A percentile compares a stretch with the other conserved stretches of the same genome.
phyloP scores from a whole-genome alignment of 2,888 invertebrate species.

The Melanophora roralis region DNA sequence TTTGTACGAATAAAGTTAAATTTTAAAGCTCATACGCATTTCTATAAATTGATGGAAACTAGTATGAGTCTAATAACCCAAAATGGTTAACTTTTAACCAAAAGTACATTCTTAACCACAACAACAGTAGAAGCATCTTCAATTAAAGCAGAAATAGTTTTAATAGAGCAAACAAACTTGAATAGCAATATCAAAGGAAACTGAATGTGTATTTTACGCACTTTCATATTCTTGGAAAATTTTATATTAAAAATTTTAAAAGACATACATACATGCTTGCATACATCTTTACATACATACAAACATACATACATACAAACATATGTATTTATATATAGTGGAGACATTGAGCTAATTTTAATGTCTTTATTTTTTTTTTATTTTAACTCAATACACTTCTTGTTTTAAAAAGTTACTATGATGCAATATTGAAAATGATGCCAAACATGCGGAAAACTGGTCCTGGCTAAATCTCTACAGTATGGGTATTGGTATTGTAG shows the following conservation, averaged over 20 bases:
- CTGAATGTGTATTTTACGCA: constrained; percentile 31
- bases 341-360: constrained; percentile 32
- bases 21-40: constrained; percentile 10
- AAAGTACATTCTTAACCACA: constrained; percentile 24
- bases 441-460: constrained; percentile 59
- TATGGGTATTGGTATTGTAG: neutral
- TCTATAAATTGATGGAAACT: neutral
- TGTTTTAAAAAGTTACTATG: constrained; percentile 35
- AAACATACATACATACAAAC: too few species aligned
- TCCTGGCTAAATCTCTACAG: constrained; percentile 24
- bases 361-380: neutral
- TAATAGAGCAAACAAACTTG: constrained; percentile 30
- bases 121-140: neutral
- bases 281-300: too few species aligned
- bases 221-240: constrained; percentile 47
- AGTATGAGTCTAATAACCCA: neutral
- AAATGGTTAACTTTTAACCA: neutral
- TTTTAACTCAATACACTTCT: neutral
- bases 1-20: neutral
- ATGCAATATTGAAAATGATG: constrained; percentile 60
- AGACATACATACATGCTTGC: neutral
- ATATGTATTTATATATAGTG: neutral
- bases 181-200: neutral
- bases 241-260: too few species aligned
- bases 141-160: constrained; percentile 10